Evolutionary conservation across 1,140 invertebrate species (phyloP), one percentile per base, ranked within the genome.

Genomic region (Adoxophyes honmai): DNA sequence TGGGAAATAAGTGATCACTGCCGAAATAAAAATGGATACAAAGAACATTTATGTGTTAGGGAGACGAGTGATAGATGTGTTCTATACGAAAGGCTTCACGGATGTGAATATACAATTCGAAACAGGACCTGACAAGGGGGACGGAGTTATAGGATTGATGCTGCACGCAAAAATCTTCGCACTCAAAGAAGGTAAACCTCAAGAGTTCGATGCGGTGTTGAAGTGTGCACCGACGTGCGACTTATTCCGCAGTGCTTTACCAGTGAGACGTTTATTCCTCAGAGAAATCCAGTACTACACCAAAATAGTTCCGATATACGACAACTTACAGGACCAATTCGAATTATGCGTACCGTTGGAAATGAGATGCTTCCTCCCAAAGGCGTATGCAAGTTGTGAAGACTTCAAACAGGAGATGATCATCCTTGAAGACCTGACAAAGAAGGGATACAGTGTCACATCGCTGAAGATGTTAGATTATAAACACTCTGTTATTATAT

Each of bases 231-330:
- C 16, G 0, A 44, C 14, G 1, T 10, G 18, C 5, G 8, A 18
- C 9, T 10, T 8, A 8, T 18, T 21, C 10, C 39, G 39, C 15
- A 44, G n/a, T 6, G 10, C 6, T 7, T 1, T 44, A 10, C 39
- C 39, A 44, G 16, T 44, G 1, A 44, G 15, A 11, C 16, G 18
- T 14, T 44, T 21, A 14, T 44, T n/a, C n/a, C 16, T 21, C 10
- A 44, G 39, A 44, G 39, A 44, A 44, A 15, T 15, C n/a, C n/a
- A 16, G 39, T 44, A 44, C 18, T 44, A 44, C 39, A 44, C 15
- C 39, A 44, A 44, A 21, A 44, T 44, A 6, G 39, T 44, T 5
- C 39, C 39, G 18, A 44, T 44, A 44, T 44, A 44, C 15, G 39
- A 44, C 13, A 44, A 44, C n/a, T n/a, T 44, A 2, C 39, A 44